Base-by-base conservation (phyloP, 2,888 invertebrate species). In the Lissocephala sabroskyi region DNA sequence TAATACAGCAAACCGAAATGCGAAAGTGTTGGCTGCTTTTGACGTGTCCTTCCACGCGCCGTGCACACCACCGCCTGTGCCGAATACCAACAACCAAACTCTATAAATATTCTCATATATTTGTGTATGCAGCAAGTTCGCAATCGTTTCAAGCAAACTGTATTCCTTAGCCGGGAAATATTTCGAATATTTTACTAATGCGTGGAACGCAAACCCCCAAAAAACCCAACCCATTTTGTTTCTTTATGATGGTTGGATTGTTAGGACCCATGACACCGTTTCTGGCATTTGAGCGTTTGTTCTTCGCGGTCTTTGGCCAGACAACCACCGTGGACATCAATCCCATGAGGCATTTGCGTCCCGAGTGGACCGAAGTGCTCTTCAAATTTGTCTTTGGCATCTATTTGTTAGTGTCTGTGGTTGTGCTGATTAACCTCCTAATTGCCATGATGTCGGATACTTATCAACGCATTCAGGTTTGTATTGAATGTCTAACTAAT, bases 401-500 rank as follows among this genome's bases (percentile, higher is more conserved):
- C 86, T 98, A 98, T 90, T 92, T 98, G 91, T 91, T 98, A 90
- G 96, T 98, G 85, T 96, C 97, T 75, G 93, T 97, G 84, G 95
- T 98, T 87, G 98, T 98, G 84, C 91, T 98, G 82, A 96, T 98
- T 87, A 98, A 98, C 87, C 92, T 98, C 85, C 93, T 98, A 85
- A 98, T 98, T 90, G 98, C 98, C 88, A 98, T 98, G 98, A 98
- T 98, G 97, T 97, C 97, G 87, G 98, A 98, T 89, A 98, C 98
- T 80, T 98, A 99, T 87, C 98, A 98, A 86, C 91, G 97, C 83
- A 98, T 98, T 82, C 95, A 99, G 91, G 98, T 98, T 91, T 89
- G 86, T 88, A 85, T 86, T 82, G 62, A 66, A 67, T 52, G 56
- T 64, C 36, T 52, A 70, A 80, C 79, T 80, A 82, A 81, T 71